phyloP scores from a whole-genome alignment of 1,140 invertebrate species.

The Drosophila pallidifrons region DNA sequence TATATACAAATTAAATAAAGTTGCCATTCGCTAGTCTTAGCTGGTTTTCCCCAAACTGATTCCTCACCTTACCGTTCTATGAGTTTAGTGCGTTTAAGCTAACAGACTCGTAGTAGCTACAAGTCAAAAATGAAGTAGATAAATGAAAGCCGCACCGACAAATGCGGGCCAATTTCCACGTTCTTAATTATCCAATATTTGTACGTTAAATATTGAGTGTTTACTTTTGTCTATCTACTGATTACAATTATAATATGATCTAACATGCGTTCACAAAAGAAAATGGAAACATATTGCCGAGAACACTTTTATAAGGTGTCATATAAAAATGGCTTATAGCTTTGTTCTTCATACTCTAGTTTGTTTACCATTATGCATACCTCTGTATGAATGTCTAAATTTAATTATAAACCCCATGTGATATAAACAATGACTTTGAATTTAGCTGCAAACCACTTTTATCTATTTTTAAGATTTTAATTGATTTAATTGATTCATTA shows the following conservation, averaged over 20 bases:
- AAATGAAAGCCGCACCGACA: slow-evolving; percentile 68
- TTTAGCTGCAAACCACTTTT: slow-evolving; percentile 3
- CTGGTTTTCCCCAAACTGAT: neutral
- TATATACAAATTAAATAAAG: neutral
- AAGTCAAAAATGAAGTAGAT: slow-evolving; percentile 13
- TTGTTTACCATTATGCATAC: slow-evolving; percentile 3
- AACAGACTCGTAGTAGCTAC: neutral
- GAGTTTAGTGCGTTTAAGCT: neutral
- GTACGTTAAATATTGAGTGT: slow-evolving; percentile 57
- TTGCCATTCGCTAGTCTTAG: neutral
- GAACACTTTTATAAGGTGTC: slow-evolving; percentile 18
- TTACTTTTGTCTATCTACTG: slow-evolving; percentile 45
- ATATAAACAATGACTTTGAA: slow-evolving; percentile 17
- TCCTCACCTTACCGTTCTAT: neutral
- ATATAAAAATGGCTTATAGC: slow-evolving; percentile 5
- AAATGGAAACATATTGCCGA: slow-evolving; percentile 15
- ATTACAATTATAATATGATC: slow-evolving; percentile 32
- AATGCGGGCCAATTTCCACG: slow-evolving; percentile 54
- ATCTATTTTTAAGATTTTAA: neutral
- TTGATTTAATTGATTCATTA: slow-evolving; percentile 2
- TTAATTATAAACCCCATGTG: slow-evolving; percentile 8
- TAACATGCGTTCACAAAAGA: slow-evolving; percentile 4
- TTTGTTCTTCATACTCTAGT: slow-evolving; percentile 3
- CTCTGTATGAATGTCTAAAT: neutral
- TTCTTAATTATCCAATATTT: slow-evolving; percentile 78